phyloP scores from a whole-genome alignment of 2,113 vertebrate species.

The Alethe diademata region DNA sequence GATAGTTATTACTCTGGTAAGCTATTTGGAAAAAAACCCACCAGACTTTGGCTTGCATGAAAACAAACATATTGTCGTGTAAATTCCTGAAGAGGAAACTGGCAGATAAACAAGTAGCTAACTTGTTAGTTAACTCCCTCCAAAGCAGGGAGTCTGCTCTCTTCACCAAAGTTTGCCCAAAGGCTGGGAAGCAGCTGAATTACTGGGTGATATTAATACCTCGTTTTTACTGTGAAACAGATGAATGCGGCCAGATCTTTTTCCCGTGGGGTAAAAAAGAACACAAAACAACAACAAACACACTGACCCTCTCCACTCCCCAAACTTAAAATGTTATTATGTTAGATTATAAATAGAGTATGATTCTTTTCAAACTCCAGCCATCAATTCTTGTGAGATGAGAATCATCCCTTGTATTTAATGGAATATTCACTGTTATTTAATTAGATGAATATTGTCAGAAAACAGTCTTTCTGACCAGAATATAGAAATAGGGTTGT shows the following conservation, averaged over 20 bases:
- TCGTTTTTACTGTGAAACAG: neutral
- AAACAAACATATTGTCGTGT: neutral
- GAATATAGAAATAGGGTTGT: neutral
- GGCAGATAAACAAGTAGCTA: neutral
- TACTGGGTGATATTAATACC: neutral
- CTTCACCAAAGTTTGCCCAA: slow-evolving; percentile 3
- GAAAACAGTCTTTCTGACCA: neutral
- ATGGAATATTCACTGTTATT: neutral
- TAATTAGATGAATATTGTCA: neutral
- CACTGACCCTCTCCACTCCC: neutral
- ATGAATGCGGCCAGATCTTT: neutral
- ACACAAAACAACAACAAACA: neutral
- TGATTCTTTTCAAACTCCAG: neutral
- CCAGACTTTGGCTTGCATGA: neutral
- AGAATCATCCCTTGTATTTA: neutral
- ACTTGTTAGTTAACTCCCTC: no score
- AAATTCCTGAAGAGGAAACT: neutral
- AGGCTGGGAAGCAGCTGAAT: neutral
- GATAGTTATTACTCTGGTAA: neutral
- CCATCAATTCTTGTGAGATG: neutral
- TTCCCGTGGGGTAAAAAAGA: neutral
- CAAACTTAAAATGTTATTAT: neutral
- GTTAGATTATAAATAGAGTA: neutral
- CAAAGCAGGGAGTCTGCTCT: neutral
- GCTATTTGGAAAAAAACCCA: neutral